Conservation (phyloP, 35 echinoderm and acorn worm genomes). For the Nesometra sesokonis region DNA sequence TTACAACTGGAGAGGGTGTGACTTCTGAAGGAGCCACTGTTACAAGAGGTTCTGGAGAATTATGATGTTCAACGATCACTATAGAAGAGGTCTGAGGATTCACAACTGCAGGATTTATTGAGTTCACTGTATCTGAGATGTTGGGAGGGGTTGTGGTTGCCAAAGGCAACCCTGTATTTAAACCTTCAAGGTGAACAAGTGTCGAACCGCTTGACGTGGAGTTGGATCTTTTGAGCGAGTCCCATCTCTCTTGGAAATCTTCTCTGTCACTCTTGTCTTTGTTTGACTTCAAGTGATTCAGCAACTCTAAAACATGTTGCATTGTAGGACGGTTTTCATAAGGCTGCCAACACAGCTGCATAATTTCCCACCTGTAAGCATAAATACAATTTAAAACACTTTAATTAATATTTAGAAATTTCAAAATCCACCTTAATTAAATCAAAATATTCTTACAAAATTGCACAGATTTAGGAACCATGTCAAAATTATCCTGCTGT, state of each 20-base stretch:
- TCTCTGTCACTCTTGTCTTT: conserved; percentile 56
- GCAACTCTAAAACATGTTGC: conserved; percentile 63
- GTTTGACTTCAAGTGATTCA: conserved; percentile 54
- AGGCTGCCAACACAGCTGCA: conserved; percentile 90
- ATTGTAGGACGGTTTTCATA: conserved; percentile 53
- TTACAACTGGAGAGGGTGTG: not conserved
- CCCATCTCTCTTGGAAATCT: conserved; percentile 67
- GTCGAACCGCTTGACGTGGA: not conserved
- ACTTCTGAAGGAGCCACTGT: not conserved
- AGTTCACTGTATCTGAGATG: not conserved
- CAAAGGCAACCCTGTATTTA: no score
- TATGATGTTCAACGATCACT: not conserved
- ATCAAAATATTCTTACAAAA: no score
- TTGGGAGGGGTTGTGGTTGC: not conserved
- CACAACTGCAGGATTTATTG: not conserved
- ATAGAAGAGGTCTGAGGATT: not conserved
- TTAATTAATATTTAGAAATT: no score
- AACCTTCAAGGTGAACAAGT: not conserved
- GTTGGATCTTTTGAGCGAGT: conserved; percentile 47
- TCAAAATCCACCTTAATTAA: no score
- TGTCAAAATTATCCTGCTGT: no score
- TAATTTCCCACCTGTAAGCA: conserved; percentile 95
- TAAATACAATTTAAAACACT: no score
- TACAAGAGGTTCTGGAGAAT: not conserved
- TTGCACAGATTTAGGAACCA: no score